Evolutionary conservation across 2,888 invertebrate species (phyloP).

Genomic region (Callosobruchus maculatus): DNA sequence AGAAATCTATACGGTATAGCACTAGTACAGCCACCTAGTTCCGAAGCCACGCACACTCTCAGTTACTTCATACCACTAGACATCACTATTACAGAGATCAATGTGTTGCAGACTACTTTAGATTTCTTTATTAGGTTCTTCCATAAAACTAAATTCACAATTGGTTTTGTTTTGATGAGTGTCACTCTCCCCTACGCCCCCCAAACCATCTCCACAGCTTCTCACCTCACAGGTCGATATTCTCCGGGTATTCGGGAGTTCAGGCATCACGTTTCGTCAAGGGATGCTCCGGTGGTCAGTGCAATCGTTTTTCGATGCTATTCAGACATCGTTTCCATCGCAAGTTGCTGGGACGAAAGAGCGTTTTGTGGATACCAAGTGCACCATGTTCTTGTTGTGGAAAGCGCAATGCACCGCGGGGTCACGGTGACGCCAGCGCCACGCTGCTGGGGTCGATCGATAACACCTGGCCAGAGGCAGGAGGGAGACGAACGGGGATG

Average conservation of each 20-base stretch:
- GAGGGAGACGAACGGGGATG: constrained; percentile 27
- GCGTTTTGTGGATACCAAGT: neutral
- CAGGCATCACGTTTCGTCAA: neutral
- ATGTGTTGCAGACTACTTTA: too few species aligned
- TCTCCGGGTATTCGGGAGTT: neutral
- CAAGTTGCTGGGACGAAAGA: neutral
- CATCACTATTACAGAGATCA: too few species aligned
- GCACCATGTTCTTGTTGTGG: neutral
- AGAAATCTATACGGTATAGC: too few species aligned
- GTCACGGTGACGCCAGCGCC: constrained; percentile 16
- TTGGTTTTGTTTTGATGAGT: too few species aligned
- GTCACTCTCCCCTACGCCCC: neutral
- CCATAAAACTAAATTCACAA: too few species aligned
- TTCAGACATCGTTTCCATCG: neutral
- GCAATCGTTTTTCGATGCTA: neutral
- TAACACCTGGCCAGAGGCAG: constrained; percentile 13
- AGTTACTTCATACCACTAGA: too few species aligned
- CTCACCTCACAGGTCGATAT: neutral
- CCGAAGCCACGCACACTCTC: too few species aligned
- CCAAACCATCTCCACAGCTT: neutral
- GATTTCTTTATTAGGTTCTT: too few species aligned
- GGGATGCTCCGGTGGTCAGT: neutral
- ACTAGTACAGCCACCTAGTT: too few species aligned
- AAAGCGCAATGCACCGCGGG: constrained; percentile 6
- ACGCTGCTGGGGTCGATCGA: constrained; percentile 28